Conservation (phyloP, 2,888 invertebrate genomes). For the Torymus texanus region DNA sequence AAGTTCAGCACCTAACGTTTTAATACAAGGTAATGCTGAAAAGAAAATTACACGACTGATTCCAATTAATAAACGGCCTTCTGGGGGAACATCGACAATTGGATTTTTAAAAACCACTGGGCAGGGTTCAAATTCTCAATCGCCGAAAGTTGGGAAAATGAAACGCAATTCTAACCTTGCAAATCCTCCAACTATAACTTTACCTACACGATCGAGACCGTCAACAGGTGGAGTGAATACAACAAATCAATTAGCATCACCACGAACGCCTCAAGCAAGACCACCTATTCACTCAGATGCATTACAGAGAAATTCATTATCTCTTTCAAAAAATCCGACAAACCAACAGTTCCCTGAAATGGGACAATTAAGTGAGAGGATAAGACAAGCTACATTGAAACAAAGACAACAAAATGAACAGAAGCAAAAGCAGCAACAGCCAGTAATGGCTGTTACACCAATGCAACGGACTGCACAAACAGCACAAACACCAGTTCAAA, state of each 20-base stretch:
- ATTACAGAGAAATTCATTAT: constrained; percentile 52
- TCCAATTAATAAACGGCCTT: constrained; percentile 60
- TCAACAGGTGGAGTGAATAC: constrained; percentile 58
- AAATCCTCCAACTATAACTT: constrained; percentile 55
- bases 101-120: constrained; percentile 44
- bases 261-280: constrained; percentile 56
- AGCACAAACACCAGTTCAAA: constrained; percentile 38
- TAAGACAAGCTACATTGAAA: constrained; percentile 66
- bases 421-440: constrained; percentile 66
- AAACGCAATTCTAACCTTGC: constrained; percentile 59
- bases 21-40: constrained; percentile 33
- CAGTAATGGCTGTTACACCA: constrained; percentile 42
- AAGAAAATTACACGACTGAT: constrained; percentile 58
- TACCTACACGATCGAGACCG: constrained; percentile 59
- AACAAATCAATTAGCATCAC: constrained; percentile 54
- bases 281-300: constrained; percentile 53
- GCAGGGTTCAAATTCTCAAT: constrained; percentile 52
- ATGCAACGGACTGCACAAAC: constrained; percentile 29
- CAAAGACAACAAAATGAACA: constrained; percentile 57
- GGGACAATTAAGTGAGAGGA: constrained; percentile 67
- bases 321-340: constrained; percentile 57
- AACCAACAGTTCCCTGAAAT: constrained; percentile 60
- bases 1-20: constrained; percentile 35
- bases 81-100: constrained; percentile 24
- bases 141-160: constrained; percentile 55